Conservation (phyloP, 2,888 invertebrate species). For the Drosophila anomelani region DNA sequence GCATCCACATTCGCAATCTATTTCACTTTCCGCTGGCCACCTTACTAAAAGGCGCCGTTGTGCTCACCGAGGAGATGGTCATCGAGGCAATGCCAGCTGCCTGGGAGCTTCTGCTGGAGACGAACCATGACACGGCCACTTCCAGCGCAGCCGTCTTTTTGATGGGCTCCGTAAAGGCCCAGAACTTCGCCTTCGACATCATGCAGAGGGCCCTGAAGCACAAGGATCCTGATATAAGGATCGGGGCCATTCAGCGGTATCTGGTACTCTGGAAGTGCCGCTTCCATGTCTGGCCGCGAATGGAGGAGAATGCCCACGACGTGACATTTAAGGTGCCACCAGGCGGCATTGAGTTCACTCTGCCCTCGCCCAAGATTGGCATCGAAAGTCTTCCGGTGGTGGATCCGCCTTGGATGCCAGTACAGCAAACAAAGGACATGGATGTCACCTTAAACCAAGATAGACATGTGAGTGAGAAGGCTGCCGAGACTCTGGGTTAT, state of each 20-base stretch:
- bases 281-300: slow-evolving; percentile 99
- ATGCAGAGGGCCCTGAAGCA: slow-evolving; percentile 95
- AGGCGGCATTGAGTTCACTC: slow-evolving; percentile 99
- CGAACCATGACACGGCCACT: slow-evolving; percentile 94
- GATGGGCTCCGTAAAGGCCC: slow-evolving; percentile 95
- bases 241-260: slow-evolving; percentile 93
- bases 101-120: slow-evolving; percentile 97
- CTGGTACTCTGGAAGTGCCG: slow-evolving; percentile 98
- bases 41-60: slow-evolving; percentile 94
- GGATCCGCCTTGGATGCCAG: slow-evolving; percentile 99
- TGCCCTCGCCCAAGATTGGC: slow-evolving; percentile 99
- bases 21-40: slow-evolving; percentile 96
- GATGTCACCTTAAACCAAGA: slow-evolving; percentile 99
- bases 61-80: slow-evolving; percentile 94
- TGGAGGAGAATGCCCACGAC: slow-evolving; percentile 98
- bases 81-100: slow-evolving; percentile 95
- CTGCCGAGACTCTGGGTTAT: slow-evolving; percentile 31
- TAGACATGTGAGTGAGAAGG: slow-evolving; percentile 90
- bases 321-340: slow-evolving; percentile 98
- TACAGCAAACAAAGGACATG: slow-evolving; percentile 99
- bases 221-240: slow-evolving; percentile 91
- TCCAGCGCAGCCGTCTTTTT: slow-evolving; percentile 96
- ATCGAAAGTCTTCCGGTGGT: slow-evolving; percentile 97
- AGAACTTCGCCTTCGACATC: slow-evolving; percentile 94
- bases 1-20: slow-evolving; percentile 92